These are phyloP conservation scores for Xestia sexstrigata DNA, from an alignment of 2,888 invertebrate species.

Conservation along the genomic window DNA sequence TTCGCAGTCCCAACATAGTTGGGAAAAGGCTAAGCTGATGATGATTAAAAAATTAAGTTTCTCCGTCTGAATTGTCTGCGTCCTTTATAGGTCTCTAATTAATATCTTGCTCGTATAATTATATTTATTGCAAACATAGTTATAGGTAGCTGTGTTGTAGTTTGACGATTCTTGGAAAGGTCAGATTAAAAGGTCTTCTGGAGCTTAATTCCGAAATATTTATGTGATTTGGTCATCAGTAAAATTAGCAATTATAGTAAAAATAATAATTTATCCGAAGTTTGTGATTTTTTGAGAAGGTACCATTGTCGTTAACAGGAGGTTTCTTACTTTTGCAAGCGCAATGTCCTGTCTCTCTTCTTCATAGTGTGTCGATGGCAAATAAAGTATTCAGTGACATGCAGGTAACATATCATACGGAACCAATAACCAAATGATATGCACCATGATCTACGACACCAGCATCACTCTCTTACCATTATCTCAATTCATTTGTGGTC, in stretches of 20 bases:
- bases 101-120: not conserved
- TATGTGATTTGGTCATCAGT: too few species aligned
- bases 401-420: not conserved
- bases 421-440: not conserved
- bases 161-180: not conserved
- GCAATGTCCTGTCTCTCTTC: not conserved
- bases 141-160: not conserved
- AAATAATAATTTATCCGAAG: too few species aligned
- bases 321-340: not conserved
- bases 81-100: not conserved
- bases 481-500: too few species aligned
- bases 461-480: too few species aligned
- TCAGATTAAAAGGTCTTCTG: not conserved
- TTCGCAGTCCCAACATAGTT: too few species aligned
- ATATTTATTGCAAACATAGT: too few species aligned
- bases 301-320: not conserved
- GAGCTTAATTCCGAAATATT: too few species aligned
- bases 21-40: too few species aligned
- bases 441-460: not conserved
- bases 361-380: not conserved
- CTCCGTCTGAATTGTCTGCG: not conserved
- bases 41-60: not conserved
- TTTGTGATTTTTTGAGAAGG: not conserved
- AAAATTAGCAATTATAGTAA: too few species aligned
- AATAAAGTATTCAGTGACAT: not conserved